These are phyloP conservation scores for Diadema setosum DNA, from an alignment of 35 echinoderm and acorn worm genomes.

Conservation along the genomic window DNA sequence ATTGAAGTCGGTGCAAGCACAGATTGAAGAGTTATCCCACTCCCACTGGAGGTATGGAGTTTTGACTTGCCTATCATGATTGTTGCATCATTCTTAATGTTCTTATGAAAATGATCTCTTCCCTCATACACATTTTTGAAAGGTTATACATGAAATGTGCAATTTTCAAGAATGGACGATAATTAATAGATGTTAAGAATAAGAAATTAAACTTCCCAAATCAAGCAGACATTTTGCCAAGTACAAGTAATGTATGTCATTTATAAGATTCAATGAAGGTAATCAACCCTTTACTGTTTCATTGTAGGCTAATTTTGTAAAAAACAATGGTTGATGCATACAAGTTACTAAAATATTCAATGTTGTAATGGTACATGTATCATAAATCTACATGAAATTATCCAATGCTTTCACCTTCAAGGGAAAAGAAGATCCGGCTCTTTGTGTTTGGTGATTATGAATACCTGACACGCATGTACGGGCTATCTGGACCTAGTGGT, in stretches of 20 bases:
- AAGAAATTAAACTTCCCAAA: not conserved
- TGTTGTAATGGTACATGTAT: not conserved
- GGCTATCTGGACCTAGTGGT: conserved; percentile 29
- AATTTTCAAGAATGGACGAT: no score
- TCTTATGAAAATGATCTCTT: no score
- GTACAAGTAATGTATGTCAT: not conserved
- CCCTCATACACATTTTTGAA: no score
- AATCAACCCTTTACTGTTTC: no score
- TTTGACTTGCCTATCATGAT: no score
- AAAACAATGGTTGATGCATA: not conserved
- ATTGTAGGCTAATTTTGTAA: not conserved
- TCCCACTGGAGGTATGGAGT: not conserved
- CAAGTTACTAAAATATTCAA: no score
- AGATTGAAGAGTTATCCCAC: not conserved
- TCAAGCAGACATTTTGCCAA: not conserved
- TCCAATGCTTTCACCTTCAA: not conserved
- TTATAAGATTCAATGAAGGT: not conserved
- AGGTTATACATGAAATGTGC: no score
- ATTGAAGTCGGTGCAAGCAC: not conserved
- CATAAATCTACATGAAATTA: not conserved
- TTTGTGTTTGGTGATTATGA: conserved; percentile 43
- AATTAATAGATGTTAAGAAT: no score
- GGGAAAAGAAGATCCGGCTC: not conserved
- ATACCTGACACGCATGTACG: not conserved
- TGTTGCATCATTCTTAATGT: no score